Evolutionary conservation across 2,797 vertebrate genomes (phyloP), one percentile per base, ranked within the genome.

Genomic region (Sebastiscus tertius): DNA sequence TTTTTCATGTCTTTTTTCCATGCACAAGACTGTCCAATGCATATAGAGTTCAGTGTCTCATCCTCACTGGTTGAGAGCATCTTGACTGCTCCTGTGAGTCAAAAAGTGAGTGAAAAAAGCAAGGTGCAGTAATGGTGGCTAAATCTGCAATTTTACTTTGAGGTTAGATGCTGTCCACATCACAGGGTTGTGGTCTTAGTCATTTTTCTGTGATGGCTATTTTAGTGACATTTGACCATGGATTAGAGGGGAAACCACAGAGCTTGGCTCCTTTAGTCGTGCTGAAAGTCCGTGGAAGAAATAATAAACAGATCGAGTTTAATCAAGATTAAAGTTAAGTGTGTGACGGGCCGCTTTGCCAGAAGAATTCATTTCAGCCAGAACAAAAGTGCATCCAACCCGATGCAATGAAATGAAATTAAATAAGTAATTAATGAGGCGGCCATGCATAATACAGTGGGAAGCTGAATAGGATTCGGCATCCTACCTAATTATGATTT

Each of bases 141-240:
- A 87, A 87, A 89, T 93, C 88, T 95, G 93, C 69, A 82, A 27
- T 92, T 93, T 87, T 81, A 87, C 91, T 94, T 87, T 94, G 91
- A 90, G 92, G 90, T 92, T 66, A 16, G 67, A 36, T 33, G 69
- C 27, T 46, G 76, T 90, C 92, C 93, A 94, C 94, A 93, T 94
- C 89, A 92, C 79, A 91, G 75, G 83, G 29, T 65, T 88, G 78
- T 65, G 92, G 93, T 85, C 65, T 66, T 49, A 52, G 81, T 86
- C 20, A 90, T 89, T 85, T 92, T 77, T 86, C 79, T 83, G 72
- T 76, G 80, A 89, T 82, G 84, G 87, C 80, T 93, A 92, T 95
- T 95, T 95, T 79, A 71, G 91, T 86, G 85, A 91, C 79, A 82
- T 89, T 88, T 89, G 85, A 89, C 88, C 78, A 54, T 84, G 84